phyloP scores from a whole-genome alignment of 37 sponge, comb jelly and placozoan species.

The Axinella damicornis region DNA sequence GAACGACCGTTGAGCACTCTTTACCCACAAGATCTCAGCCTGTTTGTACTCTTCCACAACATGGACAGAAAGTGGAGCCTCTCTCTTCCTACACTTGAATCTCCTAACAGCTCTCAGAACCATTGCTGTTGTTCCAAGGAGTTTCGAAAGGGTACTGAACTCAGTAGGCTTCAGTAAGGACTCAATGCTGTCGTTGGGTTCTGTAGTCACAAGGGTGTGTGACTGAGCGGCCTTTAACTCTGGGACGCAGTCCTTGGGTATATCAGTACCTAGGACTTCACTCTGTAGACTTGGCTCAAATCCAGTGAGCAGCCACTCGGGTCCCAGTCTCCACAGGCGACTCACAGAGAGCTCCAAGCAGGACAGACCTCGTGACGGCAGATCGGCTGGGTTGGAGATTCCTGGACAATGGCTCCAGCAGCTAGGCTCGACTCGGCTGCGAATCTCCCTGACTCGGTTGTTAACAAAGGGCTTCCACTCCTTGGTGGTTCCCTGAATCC shows the following conservation, averaged over 20 bases:
- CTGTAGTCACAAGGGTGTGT: too few relatives aligned
- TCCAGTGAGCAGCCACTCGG: too few relatives aligned
- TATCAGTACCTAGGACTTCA: background rate
- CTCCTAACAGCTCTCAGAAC: too few relatives aligned
- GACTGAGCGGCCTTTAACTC: slow-evolving; percentile 13
- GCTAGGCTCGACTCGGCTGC: too few relatives aligned
- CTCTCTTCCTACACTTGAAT: too few relatives aligned
- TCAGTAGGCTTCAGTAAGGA: too few relatives aligned
- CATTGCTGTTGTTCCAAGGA: too few relatives aligned
- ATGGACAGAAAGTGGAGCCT: background rate
- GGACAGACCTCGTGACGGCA: slow-evolving; percentile 1
- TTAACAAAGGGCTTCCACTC: slow-evolving; percentile 48
- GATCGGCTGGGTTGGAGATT: slow-evolving; percentile 15
- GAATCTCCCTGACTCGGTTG: slow-evolving; percentile 21
- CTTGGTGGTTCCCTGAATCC: slow-evolving; percentile 24
- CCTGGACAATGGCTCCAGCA: too few relatives aligned
- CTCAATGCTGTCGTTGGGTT: too few relatives aligned
- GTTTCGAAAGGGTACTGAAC: too few relatives aligned
- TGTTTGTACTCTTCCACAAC: background rate
- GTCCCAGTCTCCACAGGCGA: slow-evolving; percentile 9
- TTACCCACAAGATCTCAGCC: too few relatives aligned
- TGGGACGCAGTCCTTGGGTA: slow-evolving; percentile 16
- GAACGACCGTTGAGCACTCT: slow-evolving; percentile 28
- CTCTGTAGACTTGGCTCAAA: too few relatives aligned
- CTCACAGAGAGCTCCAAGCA: slow-evolving; percentile 9